Percentiles rank a stretch among this genome's conserved stretches.
Conservation (phyloP, 92 coral and sea anemone species). For the Zoanthus gigantus region DNA sequence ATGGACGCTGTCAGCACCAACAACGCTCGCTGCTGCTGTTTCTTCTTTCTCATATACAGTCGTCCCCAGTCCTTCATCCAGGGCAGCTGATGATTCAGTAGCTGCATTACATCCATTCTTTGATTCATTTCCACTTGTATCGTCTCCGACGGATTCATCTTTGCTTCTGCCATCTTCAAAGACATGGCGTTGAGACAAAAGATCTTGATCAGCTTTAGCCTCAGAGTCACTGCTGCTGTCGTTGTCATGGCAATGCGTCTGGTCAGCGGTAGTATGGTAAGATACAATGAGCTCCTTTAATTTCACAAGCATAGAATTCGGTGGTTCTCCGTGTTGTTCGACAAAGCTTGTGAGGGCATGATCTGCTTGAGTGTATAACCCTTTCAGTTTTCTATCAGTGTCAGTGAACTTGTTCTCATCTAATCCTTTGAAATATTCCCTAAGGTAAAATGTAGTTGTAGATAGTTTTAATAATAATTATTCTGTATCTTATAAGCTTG, state of each 20-base stretch:
- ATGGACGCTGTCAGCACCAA: background rate
- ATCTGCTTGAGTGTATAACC: conserved; percentile 65
- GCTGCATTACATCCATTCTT: background rate
- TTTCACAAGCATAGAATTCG: conserved; percentile 74
- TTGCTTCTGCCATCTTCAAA: background rate
- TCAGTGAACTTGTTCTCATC: conserved; percentile 59
- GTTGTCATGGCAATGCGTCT: background rate
- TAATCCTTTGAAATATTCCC: conserved; percentile 45
- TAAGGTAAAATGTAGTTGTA: background rate
- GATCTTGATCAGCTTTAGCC: background rate
- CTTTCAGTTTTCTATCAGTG: conserved; percentile 63
- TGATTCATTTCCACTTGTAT: background rate
- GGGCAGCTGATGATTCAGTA: background rate
- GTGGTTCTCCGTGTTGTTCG: conserved; percentile 63
- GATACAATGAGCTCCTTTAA: conserved; percentile 71
- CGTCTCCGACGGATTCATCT: background rate
- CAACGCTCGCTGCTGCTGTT: too few species aligned
- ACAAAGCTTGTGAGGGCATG: conserved; percentile 51
- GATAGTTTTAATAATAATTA: background rate
- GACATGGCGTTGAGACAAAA: background rate
- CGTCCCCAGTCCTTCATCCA: background rate
- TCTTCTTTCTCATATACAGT: background rate
- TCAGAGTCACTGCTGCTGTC: background rate
- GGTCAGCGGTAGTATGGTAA: conserved; percentile 47
- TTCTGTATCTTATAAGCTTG: too few species aligned